Conservation (phyloP, 2,797 vertebrate genomes). For the Potorous gilbertii region DNA sequence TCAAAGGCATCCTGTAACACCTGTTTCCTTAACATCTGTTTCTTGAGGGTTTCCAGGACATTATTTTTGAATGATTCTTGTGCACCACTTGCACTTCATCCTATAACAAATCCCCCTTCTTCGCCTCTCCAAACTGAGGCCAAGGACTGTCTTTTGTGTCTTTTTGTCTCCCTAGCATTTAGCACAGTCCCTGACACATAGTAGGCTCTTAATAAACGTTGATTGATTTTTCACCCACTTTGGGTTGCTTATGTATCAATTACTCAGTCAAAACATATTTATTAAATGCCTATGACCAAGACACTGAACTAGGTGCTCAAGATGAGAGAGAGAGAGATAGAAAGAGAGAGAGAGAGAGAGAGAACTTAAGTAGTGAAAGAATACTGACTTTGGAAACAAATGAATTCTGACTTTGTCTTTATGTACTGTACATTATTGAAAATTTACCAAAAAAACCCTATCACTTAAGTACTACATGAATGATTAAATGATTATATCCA, state of each 20-base stretch:
- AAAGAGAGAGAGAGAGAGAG: background rate
- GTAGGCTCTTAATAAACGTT: background rate
- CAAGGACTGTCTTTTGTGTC: background rate
- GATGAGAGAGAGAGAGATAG: background rate
- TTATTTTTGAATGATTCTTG: background rate
- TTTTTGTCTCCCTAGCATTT: background rate
- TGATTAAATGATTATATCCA: background rate
- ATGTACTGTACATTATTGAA: background rate
- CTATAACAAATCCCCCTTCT: background rate
- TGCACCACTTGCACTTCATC: background rate
- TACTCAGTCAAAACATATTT: background rate
- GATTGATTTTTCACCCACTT: background rate
- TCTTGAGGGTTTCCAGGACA: background rate
- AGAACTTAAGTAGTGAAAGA: background rate
- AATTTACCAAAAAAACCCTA: background rate
- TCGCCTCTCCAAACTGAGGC: background rate
- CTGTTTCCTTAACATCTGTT: conserved; percentile 16
- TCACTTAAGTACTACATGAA: background rate
- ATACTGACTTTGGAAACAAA: background rate
- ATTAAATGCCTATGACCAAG: background rate
- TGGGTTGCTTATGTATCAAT: background rate
- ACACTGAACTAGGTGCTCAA: background rate
- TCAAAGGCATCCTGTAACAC: conserved; percentile 21
- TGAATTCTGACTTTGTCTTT: background rate
- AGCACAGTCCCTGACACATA: background rate